These are phyloP conservation scores for Heterotis niloticus DNA, from an alignment of 2,113 vertebrate species.

Conservation along the genomic window DNA sequence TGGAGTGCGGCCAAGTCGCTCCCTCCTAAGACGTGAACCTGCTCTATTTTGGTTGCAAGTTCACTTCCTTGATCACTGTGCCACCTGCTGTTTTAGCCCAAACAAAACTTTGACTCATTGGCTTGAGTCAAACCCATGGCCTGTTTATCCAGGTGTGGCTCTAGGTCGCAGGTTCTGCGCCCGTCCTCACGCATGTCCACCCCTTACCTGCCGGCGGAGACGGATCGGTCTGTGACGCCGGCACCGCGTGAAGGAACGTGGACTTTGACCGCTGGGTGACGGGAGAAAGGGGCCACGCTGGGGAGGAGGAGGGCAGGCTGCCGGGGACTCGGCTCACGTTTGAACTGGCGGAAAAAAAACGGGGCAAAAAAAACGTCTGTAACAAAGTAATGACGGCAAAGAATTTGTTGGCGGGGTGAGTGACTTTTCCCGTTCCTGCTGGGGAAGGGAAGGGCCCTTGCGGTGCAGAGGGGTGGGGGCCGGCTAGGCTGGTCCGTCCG, in stretches of 20 bases:
- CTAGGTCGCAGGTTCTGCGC: background rate
- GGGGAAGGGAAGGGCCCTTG: slow-evolving; percentile 41
- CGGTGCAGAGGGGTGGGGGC: slow-evolving; percentile 27
- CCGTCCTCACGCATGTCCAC: too few relatives aligned
- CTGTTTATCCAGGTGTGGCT: background rate
- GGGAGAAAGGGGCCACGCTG: background rate
- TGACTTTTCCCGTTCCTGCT: slow-evolving; percentile 52
- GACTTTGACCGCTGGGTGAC: slow-evolving; percentile 23
- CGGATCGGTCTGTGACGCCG: background rate
- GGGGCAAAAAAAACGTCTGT: background rate
- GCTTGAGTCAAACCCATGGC: background rate
- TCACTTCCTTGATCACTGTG: background rate
- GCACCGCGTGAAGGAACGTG: background rate
- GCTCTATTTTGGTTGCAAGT: too few relatives aligned
- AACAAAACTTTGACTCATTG: background rate
- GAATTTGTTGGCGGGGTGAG: slow-evolving; percentile 32
- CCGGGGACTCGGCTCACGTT: background rate
- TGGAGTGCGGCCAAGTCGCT: too few relatives aligned
- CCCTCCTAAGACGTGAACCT: too few relatives aligned
- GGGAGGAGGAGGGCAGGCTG: background rate
- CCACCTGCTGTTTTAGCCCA: background rate
- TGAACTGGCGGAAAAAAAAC: background rate
- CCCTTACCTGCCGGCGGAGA: background rate
- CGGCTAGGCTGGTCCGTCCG: slow-evolving; percentile 6
- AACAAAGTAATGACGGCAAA: slow-evolving; percentile 6